Evolutionary conservation across 1,140 invertebrate species (phyloP).

Genomic region (Papilio xuthus): DNA sequence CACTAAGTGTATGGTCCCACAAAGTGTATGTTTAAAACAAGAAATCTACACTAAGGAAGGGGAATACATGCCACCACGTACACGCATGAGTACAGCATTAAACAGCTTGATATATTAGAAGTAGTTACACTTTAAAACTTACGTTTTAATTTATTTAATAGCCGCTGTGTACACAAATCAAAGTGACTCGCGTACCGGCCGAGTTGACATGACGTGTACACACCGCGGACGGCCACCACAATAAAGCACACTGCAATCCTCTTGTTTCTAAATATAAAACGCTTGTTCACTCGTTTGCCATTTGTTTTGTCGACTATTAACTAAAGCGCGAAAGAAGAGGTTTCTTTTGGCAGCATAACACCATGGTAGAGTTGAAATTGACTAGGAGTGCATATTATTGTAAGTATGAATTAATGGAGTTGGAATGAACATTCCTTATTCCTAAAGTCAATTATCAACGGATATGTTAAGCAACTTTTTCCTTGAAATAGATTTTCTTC

Average conservation of each 20-base stretch:
- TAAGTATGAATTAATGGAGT: too few species aligned
- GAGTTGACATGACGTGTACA: conserved; percentile 32
- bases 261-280: conserved; percentile 46
- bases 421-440: too few species aligned
- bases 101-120: conserved; percentile 16
- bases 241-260: conserved; percentile 37
- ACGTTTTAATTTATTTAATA: conserved; percentile 31
- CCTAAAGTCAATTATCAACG: too few species aligned
- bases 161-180: conserved; percentile 31
- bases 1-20: not conserved
- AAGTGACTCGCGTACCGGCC: conserved; percentile 33
- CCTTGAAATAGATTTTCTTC: too few species aligned
- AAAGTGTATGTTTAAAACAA: not conserved
- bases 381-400: too few species aligned
- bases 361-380: too few species aligned
- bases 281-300: conserved; percentile 44
- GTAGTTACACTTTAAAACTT: conserved; percentile 25
- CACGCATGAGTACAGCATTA: too few species aligned
- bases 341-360: not conserved
- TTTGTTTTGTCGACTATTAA: conserved; percentile 40
- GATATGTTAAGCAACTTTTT: too few species aligned
- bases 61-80: not conserved
- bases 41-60: not conserved
- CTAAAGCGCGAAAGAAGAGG: conserved; percentile 25
- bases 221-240: conserved; percentile 35